phyloP scores from a whole-genome alignment of 2,797 vertebrate species.

The Anguilla anguilla region DNA sequence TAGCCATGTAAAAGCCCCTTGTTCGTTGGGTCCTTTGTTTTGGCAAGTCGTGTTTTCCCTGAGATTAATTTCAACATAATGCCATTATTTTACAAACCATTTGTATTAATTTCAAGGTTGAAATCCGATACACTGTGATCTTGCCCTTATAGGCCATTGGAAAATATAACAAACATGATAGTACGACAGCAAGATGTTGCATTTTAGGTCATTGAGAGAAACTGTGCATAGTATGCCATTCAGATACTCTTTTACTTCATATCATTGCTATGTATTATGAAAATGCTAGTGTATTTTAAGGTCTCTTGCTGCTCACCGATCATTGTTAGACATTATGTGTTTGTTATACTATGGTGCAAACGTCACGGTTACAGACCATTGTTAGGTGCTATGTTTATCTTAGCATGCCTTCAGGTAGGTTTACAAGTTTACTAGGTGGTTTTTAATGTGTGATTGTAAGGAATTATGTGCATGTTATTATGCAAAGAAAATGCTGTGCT shows the following conservation, averaged over 20 bases:
- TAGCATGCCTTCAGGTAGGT: not conserved
- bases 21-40: not conserved
- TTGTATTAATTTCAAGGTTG: not conserved
- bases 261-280: not conserved
- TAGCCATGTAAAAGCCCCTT: not conserved
- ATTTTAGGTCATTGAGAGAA: not conserved
- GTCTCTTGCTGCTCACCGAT: too few relatives aligned
- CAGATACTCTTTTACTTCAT: not conserved
- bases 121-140: not conserved
- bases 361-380: not conserved
- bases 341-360: not conserved
- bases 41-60: not conserved
- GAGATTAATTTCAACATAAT: not conserved
- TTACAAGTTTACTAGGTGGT: not conserved
- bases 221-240: not conserved
- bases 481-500: not conserved
- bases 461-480: not conserved
- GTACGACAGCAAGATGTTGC: not conserved
- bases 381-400: not conserved
- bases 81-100: not conserved
- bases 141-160: not conserved
- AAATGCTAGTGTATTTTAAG: not conserved
- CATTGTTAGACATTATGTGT: not conserved
- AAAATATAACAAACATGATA: not conserved
- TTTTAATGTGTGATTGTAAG: not conserved